phyloP scores from a whole-genome alignment of 2,888 invertebrate genomes.

The Coelopa pilipes region DNA sequence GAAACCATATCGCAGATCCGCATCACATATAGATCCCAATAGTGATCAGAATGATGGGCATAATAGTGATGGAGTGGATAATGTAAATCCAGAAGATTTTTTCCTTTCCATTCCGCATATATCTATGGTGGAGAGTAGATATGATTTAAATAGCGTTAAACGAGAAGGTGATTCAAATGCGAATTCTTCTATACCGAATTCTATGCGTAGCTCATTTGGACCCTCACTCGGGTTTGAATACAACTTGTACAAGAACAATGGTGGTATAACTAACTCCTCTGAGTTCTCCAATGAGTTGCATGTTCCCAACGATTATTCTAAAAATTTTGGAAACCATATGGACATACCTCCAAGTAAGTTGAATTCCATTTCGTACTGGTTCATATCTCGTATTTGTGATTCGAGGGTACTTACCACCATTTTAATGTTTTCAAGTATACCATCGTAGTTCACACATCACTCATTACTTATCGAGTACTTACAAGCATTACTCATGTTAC shows the following conservation, averaged over 20 bases:
- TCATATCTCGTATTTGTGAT: too few relatives aligned
- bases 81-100: constrained; percentile 63
- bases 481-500: too few relatives aligned
- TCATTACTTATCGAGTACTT: too few relatives aligned
- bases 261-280: constrained; percentile 43
- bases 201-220: constrained; percentile 51
- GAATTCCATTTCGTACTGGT: too few relatives aligned
- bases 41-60: constrained; percentile 44
- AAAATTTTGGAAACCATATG: constrained; percentile 66
- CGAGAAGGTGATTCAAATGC: constrained; percentile 59
- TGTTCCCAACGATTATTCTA: constrained; percentile 63
- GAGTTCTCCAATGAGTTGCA: constrained; percentile 66
- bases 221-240: constrained; percentile 60
- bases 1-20: constrained; percentile 59
- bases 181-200: constrained; percentile 48
- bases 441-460: too few relatives aligned
- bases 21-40: constrained; percentile 49
- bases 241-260: constrained; percentile 58
- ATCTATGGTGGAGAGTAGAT: constrained; percentile 64
- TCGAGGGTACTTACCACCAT: too few relatives aligned
- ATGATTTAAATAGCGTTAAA: constrained; percentile 62
- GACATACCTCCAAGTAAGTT: constrained; percentile 67
- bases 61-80: constrained; percentile 60
- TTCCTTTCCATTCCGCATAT: constrained; percentile 66
- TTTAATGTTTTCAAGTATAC: too few relatives aligned